Evolutionary conservation across 2,797 vertebrate species (phyloP), one percentile per base, ranked within the genome.

Genomic region (Neopelma chrysocephalum): DNA sequence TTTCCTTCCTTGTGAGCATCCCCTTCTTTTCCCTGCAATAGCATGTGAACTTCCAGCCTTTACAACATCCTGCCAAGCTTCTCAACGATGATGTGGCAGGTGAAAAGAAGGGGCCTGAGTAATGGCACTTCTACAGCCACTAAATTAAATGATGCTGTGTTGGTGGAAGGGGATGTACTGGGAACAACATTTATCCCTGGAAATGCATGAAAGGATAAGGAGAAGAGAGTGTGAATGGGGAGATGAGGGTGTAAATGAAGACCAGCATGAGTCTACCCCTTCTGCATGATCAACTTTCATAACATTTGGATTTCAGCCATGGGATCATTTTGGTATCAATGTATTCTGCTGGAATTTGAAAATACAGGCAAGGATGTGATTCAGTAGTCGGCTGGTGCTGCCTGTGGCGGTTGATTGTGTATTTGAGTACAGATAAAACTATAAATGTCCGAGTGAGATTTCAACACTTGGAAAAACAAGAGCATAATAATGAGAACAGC

Each of bases 381-480:
- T 80, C 81, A 87, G 86, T 50, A 50, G 56, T 48, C 0, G 83
- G 29, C 23, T 92, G 92, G 45, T 60, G 40, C 23, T 68, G 87
- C 60, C 86, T 80, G 60, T 48, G 68, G 83, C 0, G 2, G 64
- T 82, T 76, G 81, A 92, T 87, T 94, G 78, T 82, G 78, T 48
- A 93, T 93, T 93, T 65, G 82, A 90, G 81, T 38, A 88, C 81
- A 90, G 90, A 87, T 53, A 80, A 77, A 93, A 94, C 73, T 57
- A 68, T 71, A 75, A 85, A 92, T 77, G 93, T 93, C 69, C 1
- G 1, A 87, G 75, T 42, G 82, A 91, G 81, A 87, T 89, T 82
- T 91, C 4, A 14, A 61, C 50, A 47, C 82, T 60, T 36, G n/a
- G 71, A 85, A 89, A 89, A 94, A 87, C 93, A 94, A 88, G 64